Evolutionary conservation across 2,888 invertebrate species (phyloP).

Genomic region (Eubasilissa splendida): DNA sequence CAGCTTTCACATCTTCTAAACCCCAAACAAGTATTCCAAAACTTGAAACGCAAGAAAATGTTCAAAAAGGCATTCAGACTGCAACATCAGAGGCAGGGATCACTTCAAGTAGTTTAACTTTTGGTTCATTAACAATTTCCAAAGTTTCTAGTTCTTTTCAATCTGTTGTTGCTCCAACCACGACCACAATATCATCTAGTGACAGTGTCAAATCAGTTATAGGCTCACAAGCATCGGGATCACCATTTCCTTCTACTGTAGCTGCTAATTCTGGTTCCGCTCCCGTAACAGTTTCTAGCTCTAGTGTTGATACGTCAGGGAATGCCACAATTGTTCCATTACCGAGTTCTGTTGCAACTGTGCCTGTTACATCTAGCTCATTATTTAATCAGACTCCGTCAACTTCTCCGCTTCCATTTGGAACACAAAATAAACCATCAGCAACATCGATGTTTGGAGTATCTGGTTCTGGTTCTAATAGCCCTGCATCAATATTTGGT

Average conservation of each 20-base stretch:
- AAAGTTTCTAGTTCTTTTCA: conserved; percentile 51
- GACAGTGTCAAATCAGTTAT: conserved; percentile 1
- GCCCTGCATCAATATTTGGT: conserved; percentile 59
- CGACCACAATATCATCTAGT: background rate
- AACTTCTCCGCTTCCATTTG: conserved; percentile 29
- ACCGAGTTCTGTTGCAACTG: conserved; percentile 1
- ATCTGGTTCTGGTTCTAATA: conserved; percentile 48
- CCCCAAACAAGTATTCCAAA: background rate
- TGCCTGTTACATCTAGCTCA: background rate
- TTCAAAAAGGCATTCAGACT: background rate
- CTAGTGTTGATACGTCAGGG: background rate
- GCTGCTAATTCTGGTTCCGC: background rate
- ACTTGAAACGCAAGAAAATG: background rate
- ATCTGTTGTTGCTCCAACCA: conserved; percentile 34
- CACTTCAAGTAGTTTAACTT: background rate
- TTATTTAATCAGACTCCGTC: conserved; percentile 20
- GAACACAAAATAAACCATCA: conserved; percentile 33
- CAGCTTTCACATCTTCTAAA: conserved; percentile 45
- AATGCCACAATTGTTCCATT: background rate
- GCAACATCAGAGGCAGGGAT: conserved; percentile 1
- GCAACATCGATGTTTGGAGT: conserved; percentile 59
- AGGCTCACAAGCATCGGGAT: background rate
- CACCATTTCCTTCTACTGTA: background rate
- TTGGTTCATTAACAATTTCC: conserved; percentile 41
- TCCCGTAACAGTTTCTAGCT: background rate